Base-by-base conservation (phyloP, 1,140 invertebrate genomes). In the Copidosoma floridanum region DNA sequence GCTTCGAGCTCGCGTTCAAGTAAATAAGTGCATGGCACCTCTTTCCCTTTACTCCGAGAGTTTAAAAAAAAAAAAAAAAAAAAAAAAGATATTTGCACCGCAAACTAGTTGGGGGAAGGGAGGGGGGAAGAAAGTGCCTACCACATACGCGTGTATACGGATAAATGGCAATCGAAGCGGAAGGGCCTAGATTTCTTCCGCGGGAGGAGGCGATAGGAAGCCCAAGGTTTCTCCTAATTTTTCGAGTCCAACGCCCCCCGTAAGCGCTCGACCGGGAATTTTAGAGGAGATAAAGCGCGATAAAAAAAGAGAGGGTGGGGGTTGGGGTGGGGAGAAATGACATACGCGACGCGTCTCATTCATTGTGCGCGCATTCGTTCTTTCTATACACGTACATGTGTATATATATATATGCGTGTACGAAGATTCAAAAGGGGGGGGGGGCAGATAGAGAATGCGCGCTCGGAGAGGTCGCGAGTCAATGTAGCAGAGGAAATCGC, bases 281-380 rank as follows among this genome's bases (percentile, higher is more conserved):
- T 52, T 8, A n/a, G n/a, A n/a, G 40, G 53, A 63, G 61, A 63
- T 63, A 63, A 63, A 57, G 55, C 50, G 48, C 55, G 61, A 63
- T 57, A 63, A 57, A 53, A 21, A n/a, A n/a, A n/a, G n/a, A n/a
- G n/a, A n/a, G n/a, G n/a, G n/a, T n/a, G n/a, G n/a, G n/a, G n/a
- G n/a, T n/a, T n/a, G n/a, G n/a, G n/a, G n/a, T n/a, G n/a, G n/a
- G n/a, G n/a, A n/a, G 50, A 55, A 43, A 63, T 63, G 61, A 63
- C 61, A 63, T 63, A 57, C 50, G 55, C 48, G 55, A 40, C 61
- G 61, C 16, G 61, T 68, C 69, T 71, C 68, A 69, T 69, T 64
- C 69, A 69, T 69, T 68, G 66, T 69, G 63, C 55, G 58, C 59
- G 40, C 24, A 38, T 46, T 52, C 53, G 40, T 57, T 27, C 47